A percentile compares a stretch with the other conserved stretches of the same genome.
Evolutionary conservation across 2,797 vertebrate species (phyloP).

Genomic region (Etheostoma nigrum): DNA sequence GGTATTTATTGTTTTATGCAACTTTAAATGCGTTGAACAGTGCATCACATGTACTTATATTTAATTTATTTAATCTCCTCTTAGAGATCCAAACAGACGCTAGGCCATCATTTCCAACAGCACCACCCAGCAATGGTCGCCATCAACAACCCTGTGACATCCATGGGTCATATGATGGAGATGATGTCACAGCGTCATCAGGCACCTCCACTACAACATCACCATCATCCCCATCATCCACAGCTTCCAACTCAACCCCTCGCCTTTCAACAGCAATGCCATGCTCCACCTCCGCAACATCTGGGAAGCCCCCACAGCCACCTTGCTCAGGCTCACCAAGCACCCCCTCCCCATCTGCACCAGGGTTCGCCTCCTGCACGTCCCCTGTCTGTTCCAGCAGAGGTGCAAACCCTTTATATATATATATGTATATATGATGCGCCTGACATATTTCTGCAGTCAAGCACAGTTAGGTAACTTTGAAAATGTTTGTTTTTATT

Average conservation of each 20-base stretch:
- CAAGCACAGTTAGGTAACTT: not conserved
- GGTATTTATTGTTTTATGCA: not conserved
- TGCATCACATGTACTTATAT: not conserved
- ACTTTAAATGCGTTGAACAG: not conserved
- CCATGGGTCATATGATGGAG: conserved; percentile 96
- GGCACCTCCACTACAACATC: conserved; percentile 88
- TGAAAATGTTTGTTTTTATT: not conserved
- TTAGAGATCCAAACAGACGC: conserved; percentile 93
- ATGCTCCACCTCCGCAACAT: conserved; percentile 85
- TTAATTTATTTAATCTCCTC: conserved; percentile 8
- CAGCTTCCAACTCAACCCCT: conserved; percentile 86
- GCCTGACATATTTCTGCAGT: not conserved
- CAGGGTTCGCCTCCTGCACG: conserved; percentile 86
- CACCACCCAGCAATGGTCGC: conserved; percentile 87
- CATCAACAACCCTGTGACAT: conserved; percentile 87
- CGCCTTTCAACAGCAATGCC: conserved; percentile 91
- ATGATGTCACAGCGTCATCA: conserved; percentile 95
- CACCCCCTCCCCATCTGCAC: conserved; percentile 90
- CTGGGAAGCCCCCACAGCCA: conserved; percentile 85
- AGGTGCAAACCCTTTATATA: conserved; percentile 66
- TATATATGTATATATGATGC: not conserved
- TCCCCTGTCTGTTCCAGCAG: conserved; percentile 85
- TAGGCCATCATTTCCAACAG: conserved; percentile 87
- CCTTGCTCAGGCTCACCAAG: conserved; percentile 90
- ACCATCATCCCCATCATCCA: conserved; percentile 83